Percentiles rank a stretch among this genome's conserved stretches.
Evolutionary conservation across 2,113 vertebrate genomes (phyloP).

Genomic region (Sprattus sprattus): DNA sequence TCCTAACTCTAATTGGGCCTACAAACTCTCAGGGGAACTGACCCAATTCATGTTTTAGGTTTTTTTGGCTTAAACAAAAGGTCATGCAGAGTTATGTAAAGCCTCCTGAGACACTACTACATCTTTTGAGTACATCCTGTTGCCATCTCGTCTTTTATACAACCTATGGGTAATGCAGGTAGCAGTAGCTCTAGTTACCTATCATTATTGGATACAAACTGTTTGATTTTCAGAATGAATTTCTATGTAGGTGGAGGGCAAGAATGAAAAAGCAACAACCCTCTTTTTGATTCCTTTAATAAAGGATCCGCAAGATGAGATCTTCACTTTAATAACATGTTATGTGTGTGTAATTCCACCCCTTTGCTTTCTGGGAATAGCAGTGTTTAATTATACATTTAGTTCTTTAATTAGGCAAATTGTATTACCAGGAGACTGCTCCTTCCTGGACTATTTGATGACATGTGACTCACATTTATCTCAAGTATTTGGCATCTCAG

Average conservation of each 20-base stretch:
- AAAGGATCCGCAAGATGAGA: not conserved
- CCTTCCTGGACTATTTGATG: not conserved
- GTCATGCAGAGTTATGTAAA: not conserved
- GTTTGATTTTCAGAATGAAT: not conserved
- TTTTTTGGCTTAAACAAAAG: not conserved
- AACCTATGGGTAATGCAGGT: not conserved
- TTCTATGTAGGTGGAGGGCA: not conserved
- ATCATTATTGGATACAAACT: not conserved
- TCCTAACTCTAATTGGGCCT: slow-evolving; percentile 16
- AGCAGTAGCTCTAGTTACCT: not conserved
- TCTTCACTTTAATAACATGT: not conserved
- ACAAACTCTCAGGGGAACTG: not conserved
- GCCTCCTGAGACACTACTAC: not conserved
- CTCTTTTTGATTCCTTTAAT: not conserved
- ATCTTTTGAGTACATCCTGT: not conserved
- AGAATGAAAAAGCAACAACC: not conserved
- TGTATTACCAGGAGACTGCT: not conserved
- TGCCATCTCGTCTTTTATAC: not conserved
- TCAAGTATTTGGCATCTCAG: not conserved
- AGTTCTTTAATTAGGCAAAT: slow-evolving; percentile 2
- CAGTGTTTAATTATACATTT: not conserved
- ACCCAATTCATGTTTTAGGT: slow-evolving; percentile 2
- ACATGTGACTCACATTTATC: not conserved
- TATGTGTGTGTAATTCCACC: not conserved
- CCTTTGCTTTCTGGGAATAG: not conserved